Evolutionary conservation across 1,140 invertebrate species (phyloP), one percentile per base, ranked within the genome.

Genomic region (Eueides isabella): DNA sequence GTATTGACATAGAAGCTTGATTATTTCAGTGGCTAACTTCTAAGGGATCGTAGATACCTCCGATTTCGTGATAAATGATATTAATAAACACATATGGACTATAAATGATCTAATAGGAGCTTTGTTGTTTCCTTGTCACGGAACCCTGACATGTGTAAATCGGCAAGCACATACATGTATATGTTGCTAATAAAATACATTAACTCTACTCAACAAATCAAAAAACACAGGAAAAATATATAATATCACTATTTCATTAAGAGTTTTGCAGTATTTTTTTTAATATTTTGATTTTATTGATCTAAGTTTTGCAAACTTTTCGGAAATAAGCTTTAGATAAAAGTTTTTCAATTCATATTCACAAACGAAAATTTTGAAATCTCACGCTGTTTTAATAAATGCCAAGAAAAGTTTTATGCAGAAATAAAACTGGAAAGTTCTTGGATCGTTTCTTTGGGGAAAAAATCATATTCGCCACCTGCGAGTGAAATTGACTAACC

Each of bases 401-500:
- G 63, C 68, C 23, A 16, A 55, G 35, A 31, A 68, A 71, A 75
- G 5, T 78, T 78, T 68, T 78, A 71, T 67, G 41, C 31, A 66
- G 68, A 71, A 75, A 75, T 67, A 75, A 71, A 31, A 71, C 67
- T 75, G 67, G 48, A 67, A 75, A 75, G n/a, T 67, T 75, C 67
- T 71, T 66, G 68, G 67, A 71, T 70, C 41, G 31, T 31, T 71
- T 55, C 62, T 75, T 75, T 66, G 68, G 33, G 19, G 28, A 72
- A 72, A 75, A 75, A 75, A 48, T 71, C 35, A 14, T 71, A 33
- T 61, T 38, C 35, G 62, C 29, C 68, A 75, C 63, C 73, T 75
- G 73, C 73, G 61, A 23, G 73, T 70, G 73, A 67, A 75, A 70
- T 71, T 65, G 73, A 70, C 73, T 75, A 75, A 71, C 73, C 73